phyloP scores from a whole-genome alignment of 2,888 invertebrate species.

The Nymphalis polychloros region DNA sequence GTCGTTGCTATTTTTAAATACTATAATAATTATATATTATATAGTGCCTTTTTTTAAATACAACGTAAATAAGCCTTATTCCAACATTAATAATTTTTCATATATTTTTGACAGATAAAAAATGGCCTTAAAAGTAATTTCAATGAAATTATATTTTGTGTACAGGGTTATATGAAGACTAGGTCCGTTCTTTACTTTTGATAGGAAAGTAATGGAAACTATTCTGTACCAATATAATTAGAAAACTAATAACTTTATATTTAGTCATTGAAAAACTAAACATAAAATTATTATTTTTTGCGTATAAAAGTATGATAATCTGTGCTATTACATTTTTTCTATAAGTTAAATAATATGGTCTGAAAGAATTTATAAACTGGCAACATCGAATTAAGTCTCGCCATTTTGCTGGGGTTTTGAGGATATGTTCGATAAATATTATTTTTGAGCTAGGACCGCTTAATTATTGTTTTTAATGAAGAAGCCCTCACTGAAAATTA shows the following conservation, averaged over 20 bases:
- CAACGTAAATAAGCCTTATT: constrained; percentile 29
- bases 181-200: background rate
- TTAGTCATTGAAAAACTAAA: background rate
- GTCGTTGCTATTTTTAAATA: constrained; percentile 17
- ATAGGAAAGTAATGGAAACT: background rate
- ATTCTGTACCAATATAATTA: background rate
- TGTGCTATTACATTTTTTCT: background rate
- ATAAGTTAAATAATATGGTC: no score
- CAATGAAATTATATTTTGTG: constrained; percentile 1
- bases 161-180: constrained; percentile 14
- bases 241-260: no score
- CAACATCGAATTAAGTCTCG: background rate
- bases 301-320: background rate
- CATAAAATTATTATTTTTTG: background rate
- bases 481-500: no score
- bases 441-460: no score
- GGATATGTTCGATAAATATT: no score
- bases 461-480: no score
- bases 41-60: constrained; percentile 30
- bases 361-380: background rate
- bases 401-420: background rate
- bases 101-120: constrained; percentile 20
- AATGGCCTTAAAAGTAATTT: constrained; percentile 8
- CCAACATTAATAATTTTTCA: constrained; percentile 20
- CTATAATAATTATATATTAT: constrained; percentile 16